phyloP scores from a whole-genome alignment of 2,888 invertebrate species.

The Gymnoscelis rufifasciata region DNA sequence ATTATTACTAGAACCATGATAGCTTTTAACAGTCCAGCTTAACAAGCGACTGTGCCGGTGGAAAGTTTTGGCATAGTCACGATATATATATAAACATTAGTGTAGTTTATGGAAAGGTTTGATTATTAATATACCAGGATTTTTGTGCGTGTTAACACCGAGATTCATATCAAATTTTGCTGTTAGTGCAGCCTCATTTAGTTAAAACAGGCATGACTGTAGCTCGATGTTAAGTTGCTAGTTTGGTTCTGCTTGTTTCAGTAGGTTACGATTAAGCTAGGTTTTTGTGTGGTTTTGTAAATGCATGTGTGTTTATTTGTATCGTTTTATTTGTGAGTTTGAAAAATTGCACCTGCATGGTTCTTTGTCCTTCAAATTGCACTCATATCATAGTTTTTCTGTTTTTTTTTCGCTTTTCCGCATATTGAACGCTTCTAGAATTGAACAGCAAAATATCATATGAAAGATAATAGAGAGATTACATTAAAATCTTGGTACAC shows the following conservation, averaged over 20 bases:
- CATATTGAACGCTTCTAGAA: constrained; percentile 52
- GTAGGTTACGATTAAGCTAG: constrained; percentile 16
- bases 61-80: constrained; percentile 14
- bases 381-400: constrained; percentile 69
- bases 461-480: constrained; percentile 36
- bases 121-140: constrained; percentile 59
- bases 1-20: constrained; percentile 17
- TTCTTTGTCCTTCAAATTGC: constrained; percentile 69
- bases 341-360: constrained; percentile 61
- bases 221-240: constrained; percentile 31
- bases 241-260: constrained; percentile 27
- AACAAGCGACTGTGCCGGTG: constrained; percentile 10
- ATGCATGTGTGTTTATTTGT: constrained; percentile 26
- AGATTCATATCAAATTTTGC: constrained; percentile 49
- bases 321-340: constrained; percentile 34
- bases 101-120: constrained; percentile 28
- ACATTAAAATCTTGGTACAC: constrained; percentile 57
- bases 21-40: constrained; percentile 13
- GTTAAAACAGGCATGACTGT: constrained; percentile 39
- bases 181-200: constrained; percentile 50
- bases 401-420: constrained; percentile 55
- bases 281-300: constrained; percentile 19
- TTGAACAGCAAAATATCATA: constrained; percentile 54
- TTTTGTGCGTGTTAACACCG: constrained; percentile 48
- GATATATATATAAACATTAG: constrained; percentile 19